A percentile compares a stretch with the other conserved stretches of the same genome.
Evolutionary conservation across 2,797 vertebrate genomes (phyloP).

Genomic region (Vespertilio murinus): DNA sequence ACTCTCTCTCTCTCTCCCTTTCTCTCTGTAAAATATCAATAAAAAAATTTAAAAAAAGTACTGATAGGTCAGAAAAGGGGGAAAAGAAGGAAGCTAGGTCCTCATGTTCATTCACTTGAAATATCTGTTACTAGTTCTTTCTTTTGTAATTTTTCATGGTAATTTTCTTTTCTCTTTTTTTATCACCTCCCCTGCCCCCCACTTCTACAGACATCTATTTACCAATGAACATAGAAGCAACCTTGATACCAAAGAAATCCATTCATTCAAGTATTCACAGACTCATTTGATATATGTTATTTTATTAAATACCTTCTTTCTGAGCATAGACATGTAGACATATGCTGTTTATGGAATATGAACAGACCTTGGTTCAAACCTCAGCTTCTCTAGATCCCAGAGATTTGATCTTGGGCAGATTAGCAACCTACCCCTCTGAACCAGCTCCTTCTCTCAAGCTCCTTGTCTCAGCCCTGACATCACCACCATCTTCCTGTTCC

Average conservation of each 20-base stretch:
- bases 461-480: not conserved
- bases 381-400: not conserved
- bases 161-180: not conserved
- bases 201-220: not conserved
- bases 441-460: not conserved
- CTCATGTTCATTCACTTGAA: not conserved
- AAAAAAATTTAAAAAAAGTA: too few species aligned
- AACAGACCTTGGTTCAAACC: not conserved
- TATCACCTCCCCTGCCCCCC: too few species aligned
- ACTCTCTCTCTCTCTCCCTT: too few species aligned
- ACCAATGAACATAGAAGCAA: conserved; percentile 2
- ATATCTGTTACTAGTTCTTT: not conserved
- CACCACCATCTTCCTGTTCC: not conserved
- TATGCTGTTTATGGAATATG: not conserved
- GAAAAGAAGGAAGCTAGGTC: not conserved
- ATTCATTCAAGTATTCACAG: not conserved
- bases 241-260: not conserved
- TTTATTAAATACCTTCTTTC: not conserved
- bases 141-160: not conserved
- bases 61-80: conserved; percentile 23
- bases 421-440: not conserved
- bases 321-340: too few species aligned
- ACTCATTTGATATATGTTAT: not conserved
- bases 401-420: not conserved
- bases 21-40: too few species aligned